A percentile compares a stretch with the other conserved stretches of the same genome.
phyloP scores from a whole-genome alignment of 2,888 invertebrate species.

The Melieria picta region DNA sequence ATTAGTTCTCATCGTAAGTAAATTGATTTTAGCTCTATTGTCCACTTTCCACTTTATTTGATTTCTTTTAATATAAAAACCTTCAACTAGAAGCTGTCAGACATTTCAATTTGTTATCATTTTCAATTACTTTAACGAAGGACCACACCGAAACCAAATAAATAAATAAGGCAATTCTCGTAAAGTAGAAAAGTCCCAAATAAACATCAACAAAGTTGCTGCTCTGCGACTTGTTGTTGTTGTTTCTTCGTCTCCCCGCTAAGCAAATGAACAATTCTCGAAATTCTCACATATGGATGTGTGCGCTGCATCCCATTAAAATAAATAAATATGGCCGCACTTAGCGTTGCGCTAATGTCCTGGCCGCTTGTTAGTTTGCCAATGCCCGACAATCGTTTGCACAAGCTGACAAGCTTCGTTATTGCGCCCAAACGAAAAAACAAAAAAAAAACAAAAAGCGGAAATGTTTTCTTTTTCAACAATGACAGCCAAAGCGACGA shows the following conservation, averaged over 20 bases:
- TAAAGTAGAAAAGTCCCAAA: conserved; percentile 14
- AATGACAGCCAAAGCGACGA: no score
- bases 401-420: no score
- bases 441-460: no score
- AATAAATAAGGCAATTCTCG: background rate
- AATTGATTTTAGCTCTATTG: no score
- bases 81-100: background rate
- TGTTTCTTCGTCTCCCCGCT: background rate
- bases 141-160: conserved; percentile 18
- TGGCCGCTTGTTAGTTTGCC: no score
- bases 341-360: no score
- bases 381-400: no score
- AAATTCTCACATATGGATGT: background rate
- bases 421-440: no score
- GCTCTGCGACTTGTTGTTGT: background rate
- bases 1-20: no score
- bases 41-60: no score
- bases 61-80: no score
- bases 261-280: conserved; percentile 1
- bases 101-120: conserved; percentile 15
- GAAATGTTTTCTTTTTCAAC: no score
- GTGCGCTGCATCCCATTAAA: background rate
- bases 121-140: conserved; percentile 13
- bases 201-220: conserved; percentile 11
- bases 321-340: background rate